These are phyloP conservation scores for Sphinx pinastri DNA, from an alignment of 2,888 invertebrate genomes.

Conservation along the genomic window DNA sequence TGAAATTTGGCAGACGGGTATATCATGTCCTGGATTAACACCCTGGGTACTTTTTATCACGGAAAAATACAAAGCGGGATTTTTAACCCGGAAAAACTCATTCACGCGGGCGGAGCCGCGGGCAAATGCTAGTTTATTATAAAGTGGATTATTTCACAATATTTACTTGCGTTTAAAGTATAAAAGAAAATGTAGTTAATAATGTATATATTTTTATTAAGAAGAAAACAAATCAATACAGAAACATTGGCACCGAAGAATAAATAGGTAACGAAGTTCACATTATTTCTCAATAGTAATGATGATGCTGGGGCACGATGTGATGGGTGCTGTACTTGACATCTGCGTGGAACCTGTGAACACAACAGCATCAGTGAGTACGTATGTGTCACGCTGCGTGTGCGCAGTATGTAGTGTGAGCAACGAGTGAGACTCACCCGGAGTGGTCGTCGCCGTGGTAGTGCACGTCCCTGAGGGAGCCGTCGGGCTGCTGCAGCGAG, in stretches of 20 bases:
- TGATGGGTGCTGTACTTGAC: constrained; percentile 42
- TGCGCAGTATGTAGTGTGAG: background rate
- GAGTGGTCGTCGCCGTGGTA: constrained; percentile 38
- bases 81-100: too few species aligned
- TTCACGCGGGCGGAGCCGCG: too few species aligned
- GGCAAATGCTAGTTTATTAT: too few species aligned
- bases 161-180: too few species aligned
- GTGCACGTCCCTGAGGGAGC: constrained; percentile 39
- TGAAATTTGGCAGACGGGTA: too few species aligned
- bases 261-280: background rate
- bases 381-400: background rate
- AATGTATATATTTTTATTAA: constrained; percentile 1
- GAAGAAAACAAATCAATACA: background rate
- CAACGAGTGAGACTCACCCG: constrained; percentile 42
- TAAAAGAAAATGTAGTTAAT: background rate
- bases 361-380: constrained; percentile 13
- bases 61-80: too few species aligned
- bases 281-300: constrained; percentile 24
- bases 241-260: constrained; percentile 9
- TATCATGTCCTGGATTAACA: too few species aligned
- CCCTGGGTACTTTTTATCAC: too few species aligned
- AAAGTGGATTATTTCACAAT: too few species aligned
- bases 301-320: constrained; percentile 36
- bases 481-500: constrained; percentile 41
- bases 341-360: constrained; percentile 42